These are phyloP conservation scores for Drosophila ananassae DNA, from an alignment of 1,140 invertebrate genomes.

Conservation along the genomic window DNA sequence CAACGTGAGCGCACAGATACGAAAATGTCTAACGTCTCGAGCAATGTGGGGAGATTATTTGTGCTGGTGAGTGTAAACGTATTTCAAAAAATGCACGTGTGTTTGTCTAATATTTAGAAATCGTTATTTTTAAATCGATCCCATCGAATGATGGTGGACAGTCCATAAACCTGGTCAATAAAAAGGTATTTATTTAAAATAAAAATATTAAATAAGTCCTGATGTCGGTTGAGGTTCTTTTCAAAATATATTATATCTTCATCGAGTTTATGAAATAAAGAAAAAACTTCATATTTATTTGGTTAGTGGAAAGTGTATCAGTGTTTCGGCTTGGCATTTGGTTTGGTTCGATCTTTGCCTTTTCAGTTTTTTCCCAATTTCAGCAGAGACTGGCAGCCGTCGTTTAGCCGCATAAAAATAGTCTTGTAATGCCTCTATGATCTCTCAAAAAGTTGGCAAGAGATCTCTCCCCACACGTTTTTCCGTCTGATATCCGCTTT, in stretches of 20 bases:
- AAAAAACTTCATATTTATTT: too few species aligned
- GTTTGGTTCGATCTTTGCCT: constrained; percentile 14
- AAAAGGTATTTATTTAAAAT: neutral
- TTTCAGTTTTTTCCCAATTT: constrained; percentile 44
- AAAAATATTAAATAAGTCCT: too few species aligned
- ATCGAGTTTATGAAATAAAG: too few species aligned
- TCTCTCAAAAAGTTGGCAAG: constrained; percentile 49
- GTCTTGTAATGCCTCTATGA: constrained; percentile 51
- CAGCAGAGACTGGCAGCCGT: constrained; percentile 45
- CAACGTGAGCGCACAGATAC: constrained; percentile 28
- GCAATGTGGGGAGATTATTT: constrained; percentile 40
- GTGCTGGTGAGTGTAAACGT: constrained; percentile 33
- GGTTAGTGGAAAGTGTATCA: constrained; percentile 11
- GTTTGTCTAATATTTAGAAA: constrained; percentile 58
- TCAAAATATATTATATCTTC: too few species aligned
- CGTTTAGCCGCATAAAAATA: constrained; percentile 49
- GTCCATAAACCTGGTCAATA: constrained; percentile 23
- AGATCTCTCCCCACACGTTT: constrained; percentile 35
- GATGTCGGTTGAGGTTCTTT: too few species aligned
- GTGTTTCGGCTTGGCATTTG: neutral
- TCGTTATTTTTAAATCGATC: constrained; percentile 47
- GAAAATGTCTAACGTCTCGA: constrained; percentile 25
- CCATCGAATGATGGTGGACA: constrained; percentile 18
- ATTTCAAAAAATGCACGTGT: constrained; percentile 56
- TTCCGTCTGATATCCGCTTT: constrained; percentile 45